Evolutionary conservation across 2,888 invertebrate genomes (phyloP).

Genomic region (Cacoxenus indagator): DNA sequence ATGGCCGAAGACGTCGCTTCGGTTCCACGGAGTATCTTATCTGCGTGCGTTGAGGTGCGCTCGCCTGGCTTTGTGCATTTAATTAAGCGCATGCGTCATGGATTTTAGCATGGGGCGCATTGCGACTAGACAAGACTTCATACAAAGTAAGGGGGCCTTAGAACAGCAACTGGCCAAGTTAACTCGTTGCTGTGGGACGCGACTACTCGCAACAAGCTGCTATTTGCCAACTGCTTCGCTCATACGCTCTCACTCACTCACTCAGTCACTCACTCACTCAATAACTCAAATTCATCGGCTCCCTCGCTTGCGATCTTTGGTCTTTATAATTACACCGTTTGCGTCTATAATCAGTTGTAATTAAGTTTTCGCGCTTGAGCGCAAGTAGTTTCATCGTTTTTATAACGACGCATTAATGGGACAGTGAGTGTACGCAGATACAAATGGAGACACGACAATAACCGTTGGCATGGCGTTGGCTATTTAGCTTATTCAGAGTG

Average conservation of each 20-base stretch:
- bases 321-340: slow-evolving; percentile 43
- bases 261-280: slow-evolving; percentile 26
- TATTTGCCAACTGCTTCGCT: slow-evolving; percentile 20
- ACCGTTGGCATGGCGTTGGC: background rate
- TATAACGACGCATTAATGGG: slow-evolving; percentile 19
- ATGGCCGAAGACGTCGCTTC: slow-evolving; percentile 20
- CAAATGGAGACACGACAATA: background rate
- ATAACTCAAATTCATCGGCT: no score
- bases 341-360: slow-evolving; percentile 50
- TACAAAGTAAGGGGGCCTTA: no score
- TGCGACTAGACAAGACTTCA: background rate
- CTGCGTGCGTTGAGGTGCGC: background rate
- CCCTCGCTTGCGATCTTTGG: no score
- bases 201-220: no score
- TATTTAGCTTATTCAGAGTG: no score
- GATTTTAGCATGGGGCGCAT: slow-evolving; percentile 26
- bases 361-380: slow-evolving; percentile 58
- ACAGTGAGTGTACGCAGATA: background rate
- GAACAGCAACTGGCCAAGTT: background rate
- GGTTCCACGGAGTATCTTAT: background rate
- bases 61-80: slow-evolving; percentile 27
- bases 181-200: background rate
- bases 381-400: slow-evolving; percentile 13
- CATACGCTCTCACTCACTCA: no score
- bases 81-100: slow-evolving; percentile 61